Evolutionary conservation across 1,140 invertebrate genomes (phyloP).

Genomic region (Bombus soroeensis): DNA sequence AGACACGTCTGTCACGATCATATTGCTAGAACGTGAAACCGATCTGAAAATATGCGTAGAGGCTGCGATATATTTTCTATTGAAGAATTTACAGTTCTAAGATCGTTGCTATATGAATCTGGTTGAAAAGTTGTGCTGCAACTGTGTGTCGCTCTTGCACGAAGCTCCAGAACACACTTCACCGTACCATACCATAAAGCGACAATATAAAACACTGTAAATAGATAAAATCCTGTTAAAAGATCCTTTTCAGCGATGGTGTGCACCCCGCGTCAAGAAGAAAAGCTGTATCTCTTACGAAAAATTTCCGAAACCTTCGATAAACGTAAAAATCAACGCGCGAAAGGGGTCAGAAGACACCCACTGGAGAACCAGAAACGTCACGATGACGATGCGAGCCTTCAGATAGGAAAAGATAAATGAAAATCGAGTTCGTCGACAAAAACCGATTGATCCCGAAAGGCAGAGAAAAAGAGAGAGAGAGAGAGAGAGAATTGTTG

Average conservation of each 20-base stretch:
- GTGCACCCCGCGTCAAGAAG: accelerated
- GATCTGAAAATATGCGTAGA: too few species aligned
- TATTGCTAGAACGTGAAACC: too few species aligned
- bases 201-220: too few species aligned
- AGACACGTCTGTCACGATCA: too few species aligned
- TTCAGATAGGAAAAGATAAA: slow-evolving; percentile 66
- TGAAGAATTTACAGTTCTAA: too few species aligned
- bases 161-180: too few species aligned
- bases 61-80: too few species aligned
- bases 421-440: slow-evolving; percentile 61
- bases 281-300: not conserved
- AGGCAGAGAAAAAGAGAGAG: not conserved
- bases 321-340: not conserved
- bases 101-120: too few species aligned
- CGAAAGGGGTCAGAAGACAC: slow-evolving; percentile 17
- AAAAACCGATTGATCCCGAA: slow-evolving; percentile 64
- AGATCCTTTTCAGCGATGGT: not conserved
- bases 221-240: too few species aligned
- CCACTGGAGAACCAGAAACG: not conserved
- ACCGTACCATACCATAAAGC: too few species aligned
- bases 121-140: too few species aligned
- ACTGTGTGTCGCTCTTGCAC: too few species aligned
- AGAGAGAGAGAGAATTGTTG: not conserved
- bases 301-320: not conserved
- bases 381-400: slow-evolving; percentile 56